Base-by-base conservation (phyloP, 1,140 invertebrate species). In the Harpegnathos saltator region DNA sequence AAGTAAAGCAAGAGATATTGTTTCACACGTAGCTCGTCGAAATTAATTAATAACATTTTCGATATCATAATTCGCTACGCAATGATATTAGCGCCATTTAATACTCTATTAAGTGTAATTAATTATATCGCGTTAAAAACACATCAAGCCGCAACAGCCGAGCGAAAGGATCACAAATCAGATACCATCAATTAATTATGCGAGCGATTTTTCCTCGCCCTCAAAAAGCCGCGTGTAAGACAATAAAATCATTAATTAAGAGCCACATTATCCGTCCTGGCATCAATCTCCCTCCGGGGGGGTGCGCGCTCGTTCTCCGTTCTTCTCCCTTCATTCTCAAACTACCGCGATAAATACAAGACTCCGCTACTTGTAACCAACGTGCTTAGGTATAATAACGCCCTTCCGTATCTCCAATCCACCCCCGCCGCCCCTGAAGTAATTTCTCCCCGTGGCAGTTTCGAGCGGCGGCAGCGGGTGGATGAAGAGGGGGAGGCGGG, bases 211-310 rank as follows among this genome's bases (percentile, higher is more conserved):
- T 61, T 26, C 15, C 22, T 14, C 9, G 9, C 11, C 26, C n/a
- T 17, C 14, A 17, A 7, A 1, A 33, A 75, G 24, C 52, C 22
- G 7, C 26, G 61, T 38, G 26, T 11, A 52, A 48, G 48, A 54
- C 26, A 65, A 77, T 54, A 24, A 65, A 77, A 77, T 63, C 24
- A 24, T 77, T 77, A 63, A 52, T 75, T 75, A 65, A 65, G 52
- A 38, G 17, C 22, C 33, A 0, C 48, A 17, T 75, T 63, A 63
- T 52, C 19, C 9, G n/a, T 59, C 15, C 17, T n/a, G 38, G 44
- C 24, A 52, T 52, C 44, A 75, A 63, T 50, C 22, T 33, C 7
- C 26, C 61, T 52, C 7, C 9, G 7, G 7, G 26, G 1, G n/a
- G n/a, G n/a, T n/a, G n/a, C 61, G 17, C 24, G 15, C 44, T 75